Percentiles rank a stretch among this genome's conserved stretches.
These are phyloP conservation scores for Podarcis raffonei DNA, from an alignment of 2,113 vertebrate genomes.

Conservation along the genomic window DNA sequence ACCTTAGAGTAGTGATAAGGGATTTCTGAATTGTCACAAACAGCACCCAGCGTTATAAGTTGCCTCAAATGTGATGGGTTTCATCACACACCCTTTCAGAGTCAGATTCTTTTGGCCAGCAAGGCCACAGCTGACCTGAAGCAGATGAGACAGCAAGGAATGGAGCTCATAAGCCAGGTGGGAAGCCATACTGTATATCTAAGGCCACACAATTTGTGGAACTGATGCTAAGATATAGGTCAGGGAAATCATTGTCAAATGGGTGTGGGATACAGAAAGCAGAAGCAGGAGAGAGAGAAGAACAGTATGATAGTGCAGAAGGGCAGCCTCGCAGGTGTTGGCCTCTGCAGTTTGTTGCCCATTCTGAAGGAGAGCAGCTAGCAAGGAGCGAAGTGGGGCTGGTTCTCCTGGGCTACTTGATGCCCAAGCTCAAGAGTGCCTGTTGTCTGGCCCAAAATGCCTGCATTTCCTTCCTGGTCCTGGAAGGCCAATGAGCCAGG, in stretches of 20 bases:
- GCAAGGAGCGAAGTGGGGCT: not conserved
- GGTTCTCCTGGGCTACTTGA: not conserved
- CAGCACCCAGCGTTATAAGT: not conserved
- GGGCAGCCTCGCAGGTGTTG: too few species aligned
- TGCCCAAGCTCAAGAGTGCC: too few species aligned
- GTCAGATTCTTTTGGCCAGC: not conserved
- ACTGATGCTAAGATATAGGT: not conserved
- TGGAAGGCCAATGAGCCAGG: not conserved
- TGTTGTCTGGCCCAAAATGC: not conserved
- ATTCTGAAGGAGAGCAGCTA: not conserved
- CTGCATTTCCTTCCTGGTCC: not conserved
- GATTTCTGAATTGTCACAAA: not conserved
- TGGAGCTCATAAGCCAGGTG: not conserved
- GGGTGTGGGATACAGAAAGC: not conserved
- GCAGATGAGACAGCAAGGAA: not conserved
- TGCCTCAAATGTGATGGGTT: not conserved
- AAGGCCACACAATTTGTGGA: not conserved
- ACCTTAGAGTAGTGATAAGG: not conserved
- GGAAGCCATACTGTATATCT: not conserved
- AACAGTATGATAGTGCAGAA: too few species aligned
- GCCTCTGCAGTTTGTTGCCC: not conserved
- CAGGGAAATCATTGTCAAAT: not conserved
- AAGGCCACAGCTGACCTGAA: not conserved
- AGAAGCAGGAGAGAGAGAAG: not conserved
- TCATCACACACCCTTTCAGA: too few species aligned